Evolutionary conservation across 2,797 vertebrate genomes (phyloP).

Genomic region (Paramormyrops hopkinsi): DNA sequence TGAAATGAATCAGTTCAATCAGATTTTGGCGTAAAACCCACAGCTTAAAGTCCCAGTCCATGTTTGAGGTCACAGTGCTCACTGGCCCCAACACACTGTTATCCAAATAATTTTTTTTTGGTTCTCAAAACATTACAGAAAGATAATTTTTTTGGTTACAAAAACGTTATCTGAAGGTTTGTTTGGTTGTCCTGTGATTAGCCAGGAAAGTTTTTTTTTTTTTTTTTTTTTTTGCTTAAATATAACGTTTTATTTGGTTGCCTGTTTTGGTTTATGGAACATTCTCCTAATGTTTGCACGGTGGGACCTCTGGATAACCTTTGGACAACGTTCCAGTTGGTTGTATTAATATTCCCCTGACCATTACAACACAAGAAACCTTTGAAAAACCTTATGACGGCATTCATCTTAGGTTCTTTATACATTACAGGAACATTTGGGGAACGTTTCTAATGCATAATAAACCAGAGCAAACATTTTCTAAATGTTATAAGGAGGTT

Average conservation of each 20-base stretch:
- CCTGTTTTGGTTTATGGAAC: neutral
- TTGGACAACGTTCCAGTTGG: neutral
- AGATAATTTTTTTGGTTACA: neutral
- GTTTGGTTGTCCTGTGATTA: neutral
- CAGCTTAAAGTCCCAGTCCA: neutral
- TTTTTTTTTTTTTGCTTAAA: neutral
- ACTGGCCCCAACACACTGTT: neutral
- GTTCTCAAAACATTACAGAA: neutral
- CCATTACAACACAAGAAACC: neutral
- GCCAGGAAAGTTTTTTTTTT: neutral
- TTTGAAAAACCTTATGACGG: neutral
- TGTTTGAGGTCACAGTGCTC: neutral
- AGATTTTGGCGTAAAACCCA: neutral
- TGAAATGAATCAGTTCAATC: neutral
- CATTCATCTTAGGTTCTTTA: neutral
- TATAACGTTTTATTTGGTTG: neutral
- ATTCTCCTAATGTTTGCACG: neutral
- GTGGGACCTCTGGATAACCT: neutral
- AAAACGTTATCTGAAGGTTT: neutral
- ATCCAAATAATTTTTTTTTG: neutral
- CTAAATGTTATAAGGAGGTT: neutral
- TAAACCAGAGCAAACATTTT: neutral
- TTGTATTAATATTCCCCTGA: neutral
- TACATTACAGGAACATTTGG: neutral
- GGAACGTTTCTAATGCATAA: neutral